phyloP scores from a whole-genome alignment of 2,797 vertebrate species.

The Acanthurus tractus region DNA sequence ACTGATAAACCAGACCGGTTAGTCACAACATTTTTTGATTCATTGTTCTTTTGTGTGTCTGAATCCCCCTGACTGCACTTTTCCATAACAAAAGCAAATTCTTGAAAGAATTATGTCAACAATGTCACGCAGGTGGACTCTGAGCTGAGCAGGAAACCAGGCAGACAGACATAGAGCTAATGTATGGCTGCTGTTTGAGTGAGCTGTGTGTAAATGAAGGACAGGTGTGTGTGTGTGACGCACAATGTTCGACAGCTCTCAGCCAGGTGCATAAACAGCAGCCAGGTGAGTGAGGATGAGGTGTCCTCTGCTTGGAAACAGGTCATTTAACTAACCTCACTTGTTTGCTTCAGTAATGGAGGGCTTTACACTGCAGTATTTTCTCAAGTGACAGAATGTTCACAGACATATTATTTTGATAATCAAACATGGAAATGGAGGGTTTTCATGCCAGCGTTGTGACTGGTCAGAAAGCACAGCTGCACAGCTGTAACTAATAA shows the following conservation, averaged over 20 bases:
- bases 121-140: neutral
- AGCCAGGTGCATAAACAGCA: slow-evolving; percentile 45
- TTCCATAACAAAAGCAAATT: no score
- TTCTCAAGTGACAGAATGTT: neutral
- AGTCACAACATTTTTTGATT: no score
- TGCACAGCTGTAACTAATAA: slow-evolving; percentile 7
- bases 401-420: neutral
- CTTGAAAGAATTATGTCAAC: neutral
- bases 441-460: neutral
- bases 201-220: slow-evolving; percentile 27
- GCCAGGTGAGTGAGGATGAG: slow-evolving; percentile 35
- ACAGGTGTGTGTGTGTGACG: slow-evolving; percentile 45
- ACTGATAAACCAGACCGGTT: no score
- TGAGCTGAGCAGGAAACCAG: slow-evolving; percentile 12
- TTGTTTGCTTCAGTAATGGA: neutral
- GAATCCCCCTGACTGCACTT: no score
- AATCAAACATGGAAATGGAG: neutral
- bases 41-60: no score
- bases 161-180: slow-evolving; percentile 33
- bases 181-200: slow-evolving; percentile 38
- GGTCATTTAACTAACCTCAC: neutral
- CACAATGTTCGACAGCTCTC: neutral
- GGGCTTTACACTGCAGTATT: neutral
- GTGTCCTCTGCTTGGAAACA: neutral
- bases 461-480: neutral